phyloP scores from a whole-genome alignment of 2,113 vertebrate genomes.

The Aspiorhynchus laticeps region DNA sequence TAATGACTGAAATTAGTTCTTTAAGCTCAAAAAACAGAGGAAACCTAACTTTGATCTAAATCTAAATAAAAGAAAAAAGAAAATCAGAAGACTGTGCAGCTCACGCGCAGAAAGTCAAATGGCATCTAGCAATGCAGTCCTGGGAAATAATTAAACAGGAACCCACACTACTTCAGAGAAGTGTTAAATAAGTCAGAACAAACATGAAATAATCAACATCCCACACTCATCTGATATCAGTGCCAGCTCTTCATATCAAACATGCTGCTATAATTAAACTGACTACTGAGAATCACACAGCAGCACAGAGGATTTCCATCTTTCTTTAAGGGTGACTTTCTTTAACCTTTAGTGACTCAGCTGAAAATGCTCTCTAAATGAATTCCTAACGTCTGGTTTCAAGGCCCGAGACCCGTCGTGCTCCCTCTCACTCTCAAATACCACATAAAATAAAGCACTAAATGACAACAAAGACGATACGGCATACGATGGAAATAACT shows the following conservation, averaged over 20 bases:
- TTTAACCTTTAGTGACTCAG: conserved; percentile 36
- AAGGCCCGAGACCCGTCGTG: neutral
- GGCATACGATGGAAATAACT: neutral
- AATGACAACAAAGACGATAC: neutral
- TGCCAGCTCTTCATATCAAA: conserved; percentile 11
- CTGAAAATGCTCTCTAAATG: neutral
- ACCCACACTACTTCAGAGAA: neutral
- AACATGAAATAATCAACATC: conserved; percentile 30
- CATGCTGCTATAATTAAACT: conserved; percentile 1
- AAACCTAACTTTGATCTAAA: neutral
- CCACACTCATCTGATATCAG: neutral
- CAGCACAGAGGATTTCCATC: conserved; percentile 6
- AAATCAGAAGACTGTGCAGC: neutral
- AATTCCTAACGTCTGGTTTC: neutral
- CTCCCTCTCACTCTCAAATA: neutral
- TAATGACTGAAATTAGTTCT: neutral
- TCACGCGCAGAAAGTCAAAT: neutral
- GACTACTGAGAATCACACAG: neutral
- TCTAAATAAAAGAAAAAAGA: neutral
- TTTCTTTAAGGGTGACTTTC: conserved; percentile 29
- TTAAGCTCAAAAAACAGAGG: neutral
- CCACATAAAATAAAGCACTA: conserved; percentile 32
- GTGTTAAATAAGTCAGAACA: conserved; percentile 6
- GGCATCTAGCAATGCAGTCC: neutral
- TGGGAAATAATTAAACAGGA: conserved; percentile 10